Evolutionary conservation across 1,140 invertebrate genomes (phyloP).

Genomic region (Achroia grisella): DNA sequence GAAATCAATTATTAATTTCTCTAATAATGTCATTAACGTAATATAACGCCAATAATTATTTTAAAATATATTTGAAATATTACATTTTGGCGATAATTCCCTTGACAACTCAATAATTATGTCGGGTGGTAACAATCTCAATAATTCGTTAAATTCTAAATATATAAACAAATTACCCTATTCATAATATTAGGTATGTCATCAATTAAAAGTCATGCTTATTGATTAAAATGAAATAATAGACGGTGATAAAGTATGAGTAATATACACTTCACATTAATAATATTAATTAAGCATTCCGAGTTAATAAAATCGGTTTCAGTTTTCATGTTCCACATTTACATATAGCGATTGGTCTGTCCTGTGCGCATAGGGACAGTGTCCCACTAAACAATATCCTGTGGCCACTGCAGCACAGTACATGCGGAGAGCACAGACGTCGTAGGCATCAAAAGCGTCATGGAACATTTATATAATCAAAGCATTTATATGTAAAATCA

Average conservation of each 20-base stretch:
- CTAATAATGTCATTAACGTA: slow-evolving; percentile 59
- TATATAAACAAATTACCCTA: slow-evolving; percentile 66
- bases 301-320: slow-evolving; percentile 35
- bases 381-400: too few relatives aligned
- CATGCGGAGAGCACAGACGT: too few relatives aligned
- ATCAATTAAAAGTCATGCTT: slow-evolving; percentile 60
- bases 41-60: slow-evolving; percentile 42
- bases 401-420: too few relatives aligned
- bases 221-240: slow-evolving; percentile 39
- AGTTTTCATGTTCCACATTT: slow-evolving; percentile 4
- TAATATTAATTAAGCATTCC: slow-evolving; percentile 34
- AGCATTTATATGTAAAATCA: slow-evolving; percentile 68
- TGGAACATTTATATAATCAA: slow-evolving; percentile 57
- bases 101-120: slow-evolving; percentile 46
- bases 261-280: slow-evolving; percentile 29
- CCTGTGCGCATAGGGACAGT: slow-evolving; percentile 5
- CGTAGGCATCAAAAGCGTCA: slow-evolving; percentile 20
- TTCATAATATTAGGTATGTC: slow-evolving; percentile 51
- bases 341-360: slow-evolving; percentile 4
- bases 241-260: slow-evolving; percentile 33
- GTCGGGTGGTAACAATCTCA: slow-evolving; percentile 70
- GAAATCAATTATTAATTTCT: slow-evolving; percentile 52
- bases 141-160: slow-evolving; percentile 64
- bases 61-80: slow-evolving; percentile 16
- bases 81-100: slow-evolving; percentile 44